Evolutionary conservation across 2,888 invertebrate genomes (phyloP), one percentile per base, ranked within the genome.

Genomic region (Strigamia transsilvanica): DNA sequence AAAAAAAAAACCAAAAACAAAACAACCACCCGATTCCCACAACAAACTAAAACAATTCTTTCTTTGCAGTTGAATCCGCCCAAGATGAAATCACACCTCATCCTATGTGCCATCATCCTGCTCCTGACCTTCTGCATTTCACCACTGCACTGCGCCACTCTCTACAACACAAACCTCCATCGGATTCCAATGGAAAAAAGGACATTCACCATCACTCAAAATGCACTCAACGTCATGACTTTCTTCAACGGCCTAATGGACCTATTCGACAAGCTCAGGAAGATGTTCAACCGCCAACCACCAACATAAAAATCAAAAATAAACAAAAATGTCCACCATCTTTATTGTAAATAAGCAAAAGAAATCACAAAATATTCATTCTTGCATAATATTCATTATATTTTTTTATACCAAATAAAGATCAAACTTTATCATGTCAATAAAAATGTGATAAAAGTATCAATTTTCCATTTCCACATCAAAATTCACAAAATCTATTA

Each of bases 151-250:
- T 13, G 46, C 46, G 46, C 46, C 5, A 5, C 46, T 13, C 13
- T 46, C 15, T 3, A 66, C 18, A 18, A 66, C 6, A 66, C 6
- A 66, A 66, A 23, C n/a, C 1, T 3, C 1, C 13, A n/a, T 46
- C 27, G 2, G 3, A 3, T 12, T 23, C 23, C 18, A 0, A 21
- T 66, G 21, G 61, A 66, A n/a, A 66, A 66, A 66, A 7, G 61
- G 23, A 66, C 61, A n/a, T 66, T 66, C 12, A 66, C 12, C 18
- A 66, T 66, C 61, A 66, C 21, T 9, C 61, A 66, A 66, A 66
- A 21, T 12, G 61, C 61, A 23, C 61, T 66, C 6, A 21, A 66
- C 18, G 12, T 66, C 13, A 66, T 66, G 61, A 21, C 61, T 12
- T 66, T 66, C 18, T 21, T 66, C 7, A 66, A 66, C 21, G 61